phyloP scores from a whole-genome alignment of 2,113 vertebrate species.

The Dendrocopos noguchii region DNA sequence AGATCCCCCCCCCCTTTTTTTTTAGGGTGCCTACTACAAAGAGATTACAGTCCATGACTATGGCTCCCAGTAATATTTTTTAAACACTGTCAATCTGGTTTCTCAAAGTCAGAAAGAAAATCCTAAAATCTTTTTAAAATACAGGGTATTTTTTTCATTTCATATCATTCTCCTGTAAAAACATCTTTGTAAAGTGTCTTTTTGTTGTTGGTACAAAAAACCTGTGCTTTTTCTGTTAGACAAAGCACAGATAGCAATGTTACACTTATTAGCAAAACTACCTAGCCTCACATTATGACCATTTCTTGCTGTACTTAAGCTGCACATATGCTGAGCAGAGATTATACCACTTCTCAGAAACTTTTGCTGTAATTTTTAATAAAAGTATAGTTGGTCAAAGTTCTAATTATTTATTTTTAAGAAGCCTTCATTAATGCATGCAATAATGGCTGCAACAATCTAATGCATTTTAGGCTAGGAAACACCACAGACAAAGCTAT shows the following conservation, averaged over 20 bases:
- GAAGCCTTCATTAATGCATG: neutral
- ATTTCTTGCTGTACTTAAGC: neutral
- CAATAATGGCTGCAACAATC: neutral
- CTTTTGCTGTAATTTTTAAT: neutral
- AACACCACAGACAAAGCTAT: neutral
- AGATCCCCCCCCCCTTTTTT: neutral
- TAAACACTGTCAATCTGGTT: neutral
- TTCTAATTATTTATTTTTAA: neutral
- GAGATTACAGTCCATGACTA: neutral
- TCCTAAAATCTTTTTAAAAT: neutral
- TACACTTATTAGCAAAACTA: neutral
- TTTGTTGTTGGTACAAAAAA: neutral
- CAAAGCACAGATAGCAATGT: neutral
- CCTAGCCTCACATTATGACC: neutral
- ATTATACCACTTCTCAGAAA: neutral
- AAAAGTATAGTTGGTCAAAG: neutral
- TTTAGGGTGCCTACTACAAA: neutral
- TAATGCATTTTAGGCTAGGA: neutral
- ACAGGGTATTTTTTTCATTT: neutral
- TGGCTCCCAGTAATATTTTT: neutral
- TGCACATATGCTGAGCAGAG: neutral
- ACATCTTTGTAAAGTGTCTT: neutral
- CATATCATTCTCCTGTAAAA: neutral
- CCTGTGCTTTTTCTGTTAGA: neutral
- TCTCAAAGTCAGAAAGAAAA: neutral